Base-by-base conservation (phyloP, 2,113 vertebrate species). In the Mionectes macconnelli region DNA sequence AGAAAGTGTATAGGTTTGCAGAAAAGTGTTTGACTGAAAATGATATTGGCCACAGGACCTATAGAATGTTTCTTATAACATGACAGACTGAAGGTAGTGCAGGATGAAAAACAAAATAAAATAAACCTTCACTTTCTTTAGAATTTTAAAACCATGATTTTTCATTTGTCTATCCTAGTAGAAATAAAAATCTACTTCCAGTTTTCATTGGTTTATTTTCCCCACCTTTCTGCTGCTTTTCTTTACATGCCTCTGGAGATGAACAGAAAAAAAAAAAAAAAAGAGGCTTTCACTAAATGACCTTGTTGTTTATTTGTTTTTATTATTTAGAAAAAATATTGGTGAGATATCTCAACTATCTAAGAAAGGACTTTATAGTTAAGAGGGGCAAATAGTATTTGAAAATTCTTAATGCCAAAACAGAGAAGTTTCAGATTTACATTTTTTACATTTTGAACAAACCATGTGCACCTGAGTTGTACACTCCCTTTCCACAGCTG, bases 391-490 rank as follows among this genome's bases (percentile, higher is more conserved):
- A 55, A 75, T 18, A 53, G 3, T 24, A 68, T 73, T 75, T 78
- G 12, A 55, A 79, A 40, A 63, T 9, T 28, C 8, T 42, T 55
- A 20, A 31, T 45, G 12, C 25, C 14, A 72, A 62, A 76, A 63
- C 12, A 53, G 12, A n/a, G 6, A 60, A 13, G 1, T 6, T 72
- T 44, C 60, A 56, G 2, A 73, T 69, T 44, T 59, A 37, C 0
- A 5, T 50, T 27, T 82, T 95, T 39, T 28, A 5, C 4, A 20
- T 44, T 86, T 60, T 66, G n/a, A 89, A 28, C 6, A 64, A 76
- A 2, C 2, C 9, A 10, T 6, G 6, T 44, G 5, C 11, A 56
- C 7, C 5, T 1, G 5, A 42, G 7, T 12, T 63, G 3, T 17
- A 22, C 9, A 18, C 0, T 67, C 84, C 9, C 4, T 80, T 20